Base-by-base conservation (phyloP, 2,113 vertebrate genomes). In the Machaerirhynchus nigripectus region DNA sequence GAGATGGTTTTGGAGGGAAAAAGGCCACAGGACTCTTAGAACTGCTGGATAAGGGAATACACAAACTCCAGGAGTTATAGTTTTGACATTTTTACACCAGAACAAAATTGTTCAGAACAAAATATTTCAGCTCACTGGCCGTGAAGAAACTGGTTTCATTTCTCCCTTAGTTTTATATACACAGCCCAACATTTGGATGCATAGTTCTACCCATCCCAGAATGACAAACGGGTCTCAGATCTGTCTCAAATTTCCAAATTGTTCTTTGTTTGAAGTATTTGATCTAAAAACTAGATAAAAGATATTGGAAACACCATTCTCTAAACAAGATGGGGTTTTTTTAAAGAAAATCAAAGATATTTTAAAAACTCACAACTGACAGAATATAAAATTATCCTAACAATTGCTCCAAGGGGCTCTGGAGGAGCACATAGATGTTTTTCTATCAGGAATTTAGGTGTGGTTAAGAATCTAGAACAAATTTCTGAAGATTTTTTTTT, bases 121-220 rank as follows among this genome's bases (percentile, higher is more conserved):
- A 77, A 57, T 11, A 12, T 18, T 61, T 76, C 15, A 52, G 30
- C 16, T 83, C 33, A 42, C 2, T 39, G 30, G 46, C 31, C 31
- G 35, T 47, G 31, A 84, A 75, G 23, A 53, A 61, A 47, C 18
- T 31, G 17, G 4, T 52, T 70, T 53, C 5, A 22, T 61, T 61
- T 91, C 19, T 44, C 13, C 8, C 18, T 67, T 61, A 8, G 6
- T 52, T 86, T 44, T 59, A 11, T 14, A 37, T 3, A 19, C 6
- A 6, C 7, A 33, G 9, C 4, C 61, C 37, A 28, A 17, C 37
- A 11, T 19, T 57, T 39, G 24, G 31, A 49, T 1, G 0, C 11
- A 10, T 7, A 5, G 18, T 11, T 70, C 24, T 61, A 75, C 35
- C 39, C 59, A 35, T 1, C 7, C 17, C 60, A 12, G 15, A 49